Evolutionary conservation across 2,797 vertebrate species (phyloP), one percentile per base, ranked within the genome.

Genomic region (Macropodus opercularis): DNA sequence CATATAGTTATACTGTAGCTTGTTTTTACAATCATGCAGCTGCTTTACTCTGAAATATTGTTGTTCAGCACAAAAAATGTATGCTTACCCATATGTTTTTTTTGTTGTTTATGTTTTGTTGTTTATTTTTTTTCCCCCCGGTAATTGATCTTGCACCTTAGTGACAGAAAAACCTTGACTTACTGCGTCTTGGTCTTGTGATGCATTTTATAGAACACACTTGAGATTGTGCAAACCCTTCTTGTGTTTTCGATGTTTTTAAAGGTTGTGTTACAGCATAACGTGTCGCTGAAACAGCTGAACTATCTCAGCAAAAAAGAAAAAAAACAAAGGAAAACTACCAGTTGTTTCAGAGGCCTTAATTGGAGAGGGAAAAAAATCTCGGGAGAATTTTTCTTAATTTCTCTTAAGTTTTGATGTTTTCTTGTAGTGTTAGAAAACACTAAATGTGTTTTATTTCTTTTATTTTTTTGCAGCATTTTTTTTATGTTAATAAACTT

Each of bases 191-290:
- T 91, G 93, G 93, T 90, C 85, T 94, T 90, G 92, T 93, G 92
- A 90, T 95, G 88, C 81, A 84, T 95, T 94, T 94, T 95, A 95
- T 94, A 92, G 92, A 93, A 94, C 92, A 94, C 92, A 94, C 94
- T 92, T 94, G 92, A 92, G 83, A 93, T 92, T 90, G 85, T 94
- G 91, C 92, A 88, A 94, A 89, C 92, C 94, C 94, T 94, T 87
- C 68, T 79, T 80, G 93, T 95, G 81, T 89, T 92, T 93, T 95
- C 94, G 94, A 91, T 93, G 84, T 94, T 94, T 39, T 94, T 94
- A 94, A 95, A 94, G 93, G 77, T 86, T 79, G 80, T 90, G 80
- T 83, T 87, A 87, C 75, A 83, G 86, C 85, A 73, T 79, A 40
- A 75, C 18, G 58, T 75, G 88, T 91, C 86, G 66, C 87, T 90